Percentiles rank a stretch among this genome's conserved stretches.
These are phyloP conservation scores for Rotaria socialis DNA, from an alignment of 2,888 invertebrate genomes.

Conservation along the genomic window DNA sequence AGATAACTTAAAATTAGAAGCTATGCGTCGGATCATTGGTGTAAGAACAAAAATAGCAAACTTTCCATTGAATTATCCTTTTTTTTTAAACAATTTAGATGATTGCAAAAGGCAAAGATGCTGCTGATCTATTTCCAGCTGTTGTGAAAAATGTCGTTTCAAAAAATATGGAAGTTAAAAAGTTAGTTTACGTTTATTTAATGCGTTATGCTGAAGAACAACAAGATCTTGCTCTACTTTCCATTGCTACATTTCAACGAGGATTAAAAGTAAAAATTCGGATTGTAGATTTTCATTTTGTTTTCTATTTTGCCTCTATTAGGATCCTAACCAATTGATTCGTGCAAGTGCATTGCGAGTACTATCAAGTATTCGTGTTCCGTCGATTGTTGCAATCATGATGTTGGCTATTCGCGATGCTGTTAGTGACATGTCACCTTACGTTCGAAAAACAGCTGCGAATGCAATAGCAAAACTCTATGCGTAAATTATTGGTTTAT, in stretches of 20 bases:
- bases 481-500: conserved; percentile 63
- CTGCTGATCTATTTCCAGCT: conserved; percentile 90
- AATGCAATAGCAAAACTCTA: conserved; percentile 98
- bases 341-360: conserved; percentile 92
- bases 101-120: conserved; percentile 92
- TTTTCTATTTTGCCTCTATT: conserved; percentile 42
- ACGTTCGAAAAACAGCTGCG: conserved; percentile 95
- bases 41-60: neutral
- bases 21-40: conserved; percentile 97
- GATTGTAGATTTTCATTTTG: no score
- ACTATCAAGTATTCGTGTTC: conserved; percentile 88
- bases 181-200: conserved; percentile 94
- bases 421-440: conserved; percentile 95
- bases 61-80: conserved; percentile 5
- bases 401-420: conserved; percentile 96
- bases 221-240: conserved; percentile 90
- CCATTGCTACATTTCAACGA: conserved; percentile 96
- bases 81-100: neutral
- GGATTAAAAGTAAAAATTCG: conserved; percentile 74
- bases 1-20: conserved; percentile 91
- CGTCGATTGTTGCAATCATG: conserved; percentile 96
- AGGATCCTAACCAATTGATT: conserved; percentile 97
- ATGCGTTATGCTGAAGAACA: conserved; percentile 98
- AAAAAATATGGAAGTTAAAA: conserved; percentile 93
- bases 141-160: conserved; percentile 99